Percentiles rank a stretch among this genome's conserved stretches.
Conservation (phyloP, 23 tunicate genomes). For the Clavelina lepadiformis region DNA sequence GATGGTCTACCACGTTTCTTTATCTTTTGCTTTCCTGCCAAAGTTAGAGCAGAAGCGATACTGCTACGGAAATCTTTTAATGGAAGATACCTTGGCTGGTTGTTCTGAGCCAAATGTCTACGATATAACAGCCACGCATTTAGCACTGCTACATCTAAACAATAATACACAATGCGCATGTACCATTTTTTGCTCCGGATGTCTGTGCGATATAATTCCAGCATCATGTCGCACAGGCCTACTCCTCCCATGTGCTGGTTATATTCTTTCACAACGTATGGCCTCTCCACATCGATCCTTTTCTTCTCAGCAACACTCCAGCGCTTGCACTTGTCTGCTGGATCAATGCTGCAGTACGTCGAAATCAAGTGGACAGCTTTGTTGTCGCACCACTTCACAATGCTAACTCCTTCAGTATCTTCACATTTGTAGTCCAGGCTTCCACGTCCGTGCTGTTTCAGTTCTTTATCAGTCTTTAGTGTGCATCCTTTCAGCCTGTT, state of each 20-base stretch:
- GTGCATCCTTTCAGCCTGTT: too few species aligned
- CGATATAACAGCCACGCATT: constrained; percentile 3
- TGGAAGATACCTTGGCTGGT: background rate
- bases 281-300: constrained; percentile 15
- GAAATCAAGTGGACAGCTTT: constrained; percentile 12
- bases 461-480: too few species aligned
- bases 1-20: constrained; percentile 11
- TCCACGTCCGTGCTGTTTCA: constrained; percentile 6
- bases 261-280: constrained; percentile 16
- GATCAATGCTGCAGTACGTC: constrained; percentile 9
- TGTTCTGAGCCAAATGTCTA: constrained; percentile 4
- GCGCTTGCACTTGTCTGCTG: constrained; percentile 14
- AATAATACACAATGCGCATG: constrained; percentile 25
- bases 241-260: constrained; percentile 25
- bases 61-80: constrained; percentile 5
- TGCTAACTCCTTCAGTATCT: background rate
- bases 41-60: constrained; percentile 7
- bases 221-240: constrained; percentile 22
- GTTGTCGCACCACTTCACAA: constrained; percentile 12
- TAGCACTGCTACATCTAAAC: constrained; percentile 12
- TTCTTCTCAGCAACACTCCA: constrained; percentile 10
- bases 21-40: constrained; percentile 4
- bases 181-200: constrained; percentile 20
- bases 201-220: constrained; percentile 15
- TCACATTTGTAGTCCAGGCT: constrained; percentile 1